Percentiles rank a stretch among this genome's conserved stretches.
phyloP scores from a whole-genome alignment of 2,888 invertebrate genomes.

The Drosophila paramelanica region DNA sequence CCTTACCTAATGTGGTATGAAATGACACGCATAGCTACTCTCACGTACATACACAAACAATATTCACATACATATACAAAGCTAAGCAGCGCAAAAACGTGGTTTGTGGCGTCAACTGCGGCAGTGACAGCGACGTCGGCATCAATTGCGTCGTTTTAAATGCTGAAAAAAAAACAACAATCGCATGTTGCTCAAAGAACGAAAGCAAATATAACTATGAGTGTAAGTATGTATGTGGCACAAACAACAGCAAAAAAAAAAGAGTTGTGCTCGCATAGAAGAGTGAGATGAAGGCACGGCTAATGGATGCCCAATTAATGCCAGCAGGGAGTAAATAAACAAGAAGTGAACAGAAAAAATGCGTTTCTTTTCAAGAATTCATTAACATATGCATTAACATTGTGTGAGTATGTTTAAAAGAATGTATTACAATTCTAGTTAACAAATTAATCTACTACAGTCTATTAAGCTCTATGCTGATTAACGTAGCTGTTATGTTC shows the following conservation, averaged over 20 bases:
- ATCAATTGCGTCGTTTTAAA: conserved; percentile 73
- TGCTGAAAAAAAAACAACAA: conserved; percentile 38
- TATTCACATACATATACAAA: conserved; percentile 1
- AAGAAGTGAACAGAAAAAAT: conserved; percentile 1
- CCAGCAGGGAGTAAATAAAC: neutral
- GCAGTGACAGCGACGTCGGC: conserved; percentile 29
- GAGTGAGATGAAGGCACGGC: conserved; percentile 2
- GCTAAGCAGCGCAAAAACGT: conserved; percentile 67
- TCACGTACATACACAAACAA: conserved; percentile 18
- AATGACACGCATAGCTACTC: conserved; percentile 48
- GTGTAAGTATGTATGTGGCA: neutral
- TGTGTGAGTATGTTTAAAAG: no score
- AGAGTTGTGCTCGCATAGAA: conserved; percentile 7
- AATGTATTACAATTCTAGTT: conserved; percentile 18
- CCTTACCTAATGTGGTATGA: conserved; percentile 81
- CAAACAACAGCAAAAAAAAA: conserved; percentile 15
- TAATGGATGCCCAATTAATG: conserved; percentile 10
- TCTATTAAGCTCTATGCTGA: conserved; percentile 43
- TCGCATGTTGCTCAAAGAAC: conserved; percentile 38
- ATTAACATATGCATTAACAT: neutral
- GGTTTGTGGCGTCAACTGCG: conserved; percentile 46
- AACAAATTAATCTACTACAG: conserved; percentile 38
- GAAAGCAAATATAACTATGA: conserved; percentile 22
- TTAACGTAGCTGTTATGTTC: conserved; percentile 45
- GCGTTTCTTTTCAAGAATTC: neutral